Conservation (phyloP, 2,797 vertebrate species). For the Hirundo rustica region DNA sequence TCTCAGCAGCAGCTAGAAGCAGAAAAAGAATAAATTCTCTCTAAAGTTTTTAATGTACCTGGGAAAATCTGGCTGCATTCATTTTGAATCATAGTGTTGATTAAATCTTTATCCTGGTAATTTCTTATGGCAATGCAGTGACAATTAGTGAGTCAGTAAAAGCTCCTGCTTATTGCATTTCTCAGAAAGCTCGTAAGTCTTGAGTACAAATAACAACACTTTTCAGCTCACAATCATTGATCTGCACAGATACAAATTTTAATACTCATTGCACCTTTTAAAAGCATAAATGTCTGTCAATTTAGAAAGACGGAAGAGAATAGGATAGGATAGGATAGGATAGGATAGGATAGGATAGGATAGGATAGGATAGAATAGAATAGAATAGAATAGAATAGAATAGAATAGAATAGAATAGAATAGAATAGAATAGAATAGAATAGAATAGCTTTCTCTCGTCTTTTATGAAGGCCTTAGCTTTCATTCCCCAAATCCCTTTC, state of each 20-base stretch:
- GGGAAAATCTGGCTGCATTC: neutral
- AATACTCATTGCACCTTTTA: neutral
- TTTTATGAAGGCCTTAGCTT: neutral
- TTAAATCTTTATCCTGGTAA: neutral
- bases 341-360: neutral
- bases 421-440: neutral
- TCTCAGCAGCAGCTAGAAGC: neutral
- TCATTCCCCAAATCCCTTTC: neutral
- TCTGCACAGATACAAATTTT: neutral
- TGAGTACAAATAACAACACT: neutral
- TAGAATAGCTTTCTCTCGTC: neutral
- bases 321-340: neutral
- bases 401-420: neutral
- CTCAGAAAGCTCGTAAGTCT: neutral
- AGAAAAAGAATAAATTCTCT: neutral
- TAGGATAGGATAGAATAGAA: neutral
- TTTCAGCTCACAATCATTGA: neutral
- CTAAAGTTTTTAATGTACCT: neutral
- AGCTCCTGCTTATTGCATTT: neutral
- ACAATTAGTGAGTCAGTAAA: neutral
- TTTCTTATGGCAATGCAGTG: neutral
- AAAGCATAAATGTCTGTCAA: neutral
- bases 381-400: neutral
- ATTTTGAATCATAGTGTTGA: neutral
- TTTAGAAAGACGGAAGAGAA: neutral